Evolutionary conservation across 2,797 vertebrate genomes (phyloP).

Genomic region (Cottoperca gobio): DNA sequence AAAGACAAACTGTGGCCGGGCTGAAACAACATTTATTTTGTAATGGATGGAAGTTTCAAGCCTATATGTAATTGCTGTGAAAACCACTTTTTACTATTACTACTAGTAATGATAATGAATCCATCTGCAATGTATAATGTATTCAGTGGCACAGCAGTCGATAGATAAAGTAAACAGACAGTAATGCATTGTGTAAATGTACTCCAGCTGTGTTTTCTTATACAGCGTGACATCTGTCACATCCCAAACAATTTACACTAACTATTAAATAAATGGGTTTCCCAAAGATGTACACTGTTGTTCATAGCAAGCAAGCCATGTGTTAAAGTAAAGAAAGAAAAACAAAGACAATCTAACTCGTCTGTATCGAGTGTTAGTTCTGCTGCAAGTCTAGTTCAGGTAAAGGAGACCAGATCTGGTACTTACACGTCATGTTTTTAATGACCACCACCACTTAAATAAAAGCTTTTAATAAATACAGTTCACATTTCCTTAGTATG

Average conservation of each 20-base stretch:
- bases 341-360: neutral
- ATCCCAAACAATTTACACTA: conserved; percentile 33
- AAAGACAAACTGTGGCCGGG: neutral
- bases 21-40: neutral
- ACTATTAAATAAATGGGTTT: neutral
- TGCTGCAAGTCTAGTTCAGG: neutral
- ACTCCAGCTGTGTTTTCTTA: conserved; percentile 18
- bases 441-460: too few relatives aligned
- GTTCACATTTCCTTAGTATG: neutral
- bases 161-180: conserved; percentile 33
- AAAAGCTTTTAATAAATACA: neutral
- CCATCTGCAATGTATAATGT: conserved; percentile 10
- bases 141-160: conserved; percentile 19
- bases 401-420: neutral
- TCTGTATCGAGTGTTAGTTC: neutral
- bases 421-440: neutral
- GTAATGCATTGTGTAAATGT: conserved; percentile 27
- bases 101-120: conserved; percentile 27
- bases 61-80: conserved; percentile 5
- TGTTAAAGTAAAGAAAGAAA: neutral
- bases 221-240: conserved; percentile 24
- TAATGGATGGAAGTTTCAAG: neutral
- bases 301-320: conserved; percentile 7
- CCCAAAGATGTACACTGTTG: conserved; percentile 1
- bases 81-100: neutral